Evolutionary conservation across 2,797 vertebrate species (phyloP), one percentile per base, ranked within the genome.

Genomic region (Oreonectes daqikongensis): DNA sequence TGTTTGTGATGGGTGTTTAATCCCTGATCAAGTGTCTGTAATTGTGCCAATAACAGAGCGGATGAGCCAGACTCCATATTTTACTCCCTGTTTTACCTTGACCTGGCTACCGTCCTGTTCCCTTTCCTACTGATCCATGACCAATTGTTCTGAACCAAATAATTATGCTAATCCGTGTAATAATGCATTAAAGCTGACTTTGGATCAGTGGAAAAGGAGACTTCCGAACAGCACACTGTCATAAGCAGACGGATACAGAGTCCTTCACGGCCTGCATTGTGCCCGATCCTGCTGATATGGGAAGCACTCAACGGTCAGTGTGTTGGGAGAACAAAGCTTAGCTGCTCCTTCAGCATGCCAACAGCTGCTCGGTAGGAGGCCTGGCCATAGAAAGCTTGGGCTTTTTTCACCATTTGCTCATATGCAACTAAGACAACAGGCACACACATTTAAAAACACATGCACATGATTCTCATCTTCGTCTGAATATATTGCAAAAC

Each of bases 321-420:
- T 50, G 63, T 35, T 52, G 50, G 26, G 46, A 81, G 60, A 79
- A 79, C 78, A 85, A 83, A 79, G 82, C 79, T 74, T 59, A 55
- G 61, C 46, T 63, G 59, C 70, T 48, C 48, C 24, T 53, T 50
- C 61, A 70, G 79, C 69, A 73, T 72, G 72, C 63, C 71, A 85
- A 86, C 89, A 92, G 89, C 88, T 90, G 89, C 63, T 18, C 40
- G 2, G 68, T 72, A 79, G 59, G 74, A 78, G 80, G 79, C 70
- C 75, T 84, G 77, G 55, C 63, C 52, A 32, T 64, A 60, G 70
- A 66, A 40, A 70, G 55, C 44, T 55, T 52, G 38, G 17, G 20
- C 68, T 70, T 75, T 28, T 32, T 55, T 46, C 40, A 68, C 26
- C 38, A 76, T 48, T 55, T 69, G 72, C 26, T 63, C 57, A 69